Conservation (phyloP, 2,888 invertebrate species). For the Dinocampus coccinellae region DNA sequence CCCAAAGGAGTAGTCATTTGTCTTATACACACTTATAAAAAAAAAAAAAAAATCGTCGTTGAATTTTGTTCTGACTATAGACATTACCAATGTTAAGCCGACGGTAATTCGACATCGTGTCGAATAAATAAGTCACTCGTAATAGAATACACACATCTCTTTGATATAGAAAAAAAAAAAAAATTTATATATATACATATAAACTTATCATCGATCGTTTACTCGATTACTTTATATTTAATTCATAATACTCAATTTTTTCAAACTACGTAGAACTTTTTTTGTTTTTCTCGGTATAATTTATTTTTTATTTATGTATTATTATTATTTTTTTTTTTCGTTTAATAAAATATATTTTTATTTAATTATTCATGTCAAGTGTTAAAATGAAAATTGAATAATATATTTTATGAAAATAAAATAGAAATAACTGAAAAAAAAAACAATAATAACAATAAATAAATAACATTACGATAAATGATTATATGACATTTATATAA, state of each 20-base stretch:
- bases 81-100: conserved; percentile 51
- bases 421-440: background rate
- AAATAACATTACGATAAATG: conserved; percentile 13
- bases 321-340: too few relatives aligned
- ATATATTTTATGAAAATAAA: background rate
- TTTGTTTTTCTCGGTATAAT: too few relatives aligned
- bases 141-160: conserved; percentile 37
- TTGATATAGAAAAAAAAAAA: too few relatives aligned
- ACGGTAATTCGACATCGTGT: conserved; percentile 56
- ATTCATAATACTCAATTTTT: too few relatives aligned
- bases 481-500: conserved; percentile 55
- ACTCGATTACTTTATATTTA: background rate
- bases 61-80: background rate
- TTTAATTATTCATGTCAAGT: too few relatives aligned
- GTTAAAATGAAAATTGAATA: too few relatives aligned
- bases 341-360: too few relatives aligned
- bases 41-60: background rate
- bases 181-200: background rate
- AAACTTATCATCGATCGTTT: background rate
- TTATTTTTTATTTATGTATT: too few relatives aligned
- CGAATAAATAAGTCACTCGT: conserved; percentile 54
- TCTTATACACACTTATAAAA: background rate
- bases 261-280: background rate
- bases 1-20: background rate
- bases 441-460: background rate